Base-by-base conservation (phyloP, 2,113 vertebrate genomes). In the Phainopepla nitens region DNA sequence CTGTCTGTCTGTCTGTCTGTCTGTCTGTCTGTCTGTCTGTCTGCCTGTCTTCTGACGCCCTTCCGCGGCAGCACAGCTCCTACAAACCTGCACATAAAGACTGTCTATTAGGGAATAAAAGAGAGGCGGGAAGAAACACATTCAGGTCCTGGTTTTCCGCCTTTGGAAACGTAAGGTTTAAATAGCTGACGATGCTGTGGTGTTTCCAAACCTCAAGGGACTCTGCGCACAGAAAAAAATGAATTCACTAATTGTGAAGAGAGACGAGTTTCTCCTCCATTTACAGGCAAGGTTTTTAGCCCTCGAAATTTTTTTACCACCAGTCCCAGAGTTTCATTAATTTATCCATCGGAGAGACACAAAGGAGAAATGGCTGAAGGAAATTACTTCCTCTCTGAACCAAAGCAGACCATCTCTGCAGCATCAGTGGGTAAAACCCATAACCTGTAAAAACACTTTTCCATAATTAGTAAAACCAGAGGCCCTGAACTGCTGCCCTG, bases 251-350 rank as follows among this genome's bases (percentile, higher is more conserved):
- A 16, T 8, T 54, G 18, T 18, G 28, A 71, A 56, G 13, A 39
- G 6, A 50, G 21, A 61, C 5, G 2, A 65, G 29, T 65, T 51
- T 41, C 8, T 61, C 20, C 16, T 81, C 42, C 41, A 14, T 3
- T 62, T 58, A 39, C 0, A 0, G 1, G 17, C 4, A 12, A 11
- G 22, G 8, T 41, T 58, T 80, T 28, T 21, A 61, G 39, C 25
- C 41, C 35, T 57, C 44, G 36, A 76, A 69, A 36, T 8, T 27
- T 51, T 39, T 39, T 35, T 23, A n/a, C 16, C 13, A 6, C 14
- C 23, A 44, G 23, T 33, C 10, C 19, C 28, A 53, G 11, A 10
- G 29, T 61, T 69, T 44, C 33, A 61, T 29, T 35, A 39, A 4
- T 3, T 66, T 31, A 33, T 18, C 23, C 36, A 28, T 31, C 45